Conservation (phyloP, 2,113 vertebrate genomes). For the Ameiurus melas region DNA sequence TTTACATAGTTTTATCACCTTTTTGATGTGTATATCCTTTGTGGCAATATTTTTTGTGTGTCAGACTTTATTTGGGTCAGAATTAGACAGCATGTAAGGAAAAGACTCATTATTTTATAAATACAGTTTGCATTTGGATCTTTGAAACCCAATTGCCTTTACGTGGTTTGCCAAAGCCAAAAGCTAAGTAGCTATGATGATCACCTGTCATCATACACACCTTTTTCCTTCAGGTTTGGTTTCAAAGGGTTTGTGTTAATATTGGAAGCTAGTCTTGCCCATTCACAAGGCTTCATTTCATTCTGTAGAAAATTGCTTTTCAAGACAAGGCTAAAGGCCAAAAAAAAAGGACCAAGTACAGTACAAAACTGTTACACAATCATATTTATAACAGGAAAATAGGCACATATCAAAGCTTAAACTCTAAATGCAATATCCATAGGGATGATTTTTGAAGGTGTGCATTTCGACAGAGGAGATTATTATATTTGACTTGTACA, state of each 20-base stretch:
- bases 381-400: background rate
- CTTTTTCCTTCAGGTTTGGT: background rate
- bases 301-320: constrained; percentile 71
- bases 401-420: background rate
- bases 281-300: constrained; percentile 63
- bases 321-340: constrained; percentile 64
- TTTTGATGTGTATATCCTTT: background rate
- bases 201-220: background rate
- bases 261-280: constrained; percentile 48
- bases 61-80: background rate
- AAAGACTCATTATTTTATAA: background rate
- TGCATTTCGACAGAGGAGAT: background rate
- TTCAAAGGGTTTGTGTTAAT: background rate
- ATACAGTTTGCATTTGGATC: background rate
- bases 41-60: background rate
- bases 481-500: background rate
- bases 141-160: background rate
- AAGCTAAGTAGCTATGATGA: background rate
- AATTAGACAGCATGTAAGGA: background rate
- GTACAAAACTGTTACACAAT: constrained; percentile 30
- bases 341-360: constrained; percentile 39
- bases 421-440: background rate
- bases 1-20: background rate
- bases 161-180: background rate
- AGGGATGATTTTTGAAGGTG: background rate